Evolutionary conservation across 2,888 invertebrate genomes (phyloP).

Genomic region (Andrena bucephala): DNA sequence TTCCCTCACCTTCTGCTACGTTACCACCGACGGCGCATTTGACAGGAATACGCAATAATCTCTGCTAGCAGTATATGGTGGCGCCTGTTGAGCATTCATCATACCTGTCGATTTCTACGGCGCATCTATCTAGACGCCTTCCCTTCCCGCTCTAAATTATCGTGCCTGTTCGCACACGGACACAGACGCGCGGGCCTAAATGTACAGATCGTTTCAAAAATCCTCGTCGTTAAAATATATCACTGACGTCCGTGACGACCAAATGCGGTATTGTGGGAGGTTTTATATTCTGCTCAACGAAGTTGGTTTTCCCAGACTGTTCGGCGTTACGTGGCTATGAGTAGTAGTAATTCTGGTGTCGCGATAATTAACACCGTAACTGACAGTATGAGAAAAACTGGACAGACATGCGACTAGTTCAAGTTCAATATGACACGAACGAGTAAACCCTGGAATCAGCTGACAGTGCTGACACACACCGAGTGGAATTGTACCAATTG

Average conservation of each 20-base stretch:
- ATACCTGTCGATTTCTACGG: slow-evolving; percentile 80
- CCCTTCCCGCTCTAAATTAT: slow-evolving; percentile 79
- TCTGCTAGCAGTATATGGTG: slow-evolving; percentile 71
- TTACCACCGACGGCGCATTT: slow-evolving; percentile 65
- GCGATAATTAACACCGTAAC: too few relatives aligned
- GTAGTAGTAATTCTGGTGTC: too few relatives aligned
- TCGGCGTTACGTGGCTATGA: too few relatives aligned
- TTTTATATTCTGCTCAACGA: too few relatives aligned
- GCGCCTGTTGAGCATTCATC: slow-evolving; percentile 80
- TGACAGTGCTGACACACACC: too few relatives aligned
- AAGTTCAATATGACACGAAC: too few relatives aligned
- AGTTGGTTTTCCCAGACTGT: too few relatives aligned
- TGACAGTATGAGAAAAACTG: too few relatives aligned
- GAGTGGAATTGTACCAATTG: too few relatives aligned
- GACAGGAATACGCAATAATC: slow-evolving; percentile 79
- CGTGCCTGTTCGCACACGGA: slow-evolving; percentile 70
- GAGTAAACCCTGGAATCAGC: too few relatives aligned
- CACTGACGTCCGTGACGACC: neutral
- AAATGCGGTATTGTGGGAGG: too few relatives aligned
- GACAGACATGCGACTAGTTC: too few relatives aligned
- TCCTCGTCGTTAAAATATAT: neutral
- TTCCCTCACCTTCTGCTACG: slow-evolving; percentile 48
- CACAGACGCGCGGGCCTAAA: slow-evolving; percentile 30
- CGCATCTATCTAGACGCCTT: slow-evolving; percentile 79
- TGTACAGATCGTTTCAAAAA: slow-evolving; percentile 46